A percentile compares a stretch with the other conserved stretches of the same genome.
These are phyloP conservation scores for Helleia helle DNA, from an alignment of 2,888 invertebrate genomes.

Conservation along the genomic window DNA sequence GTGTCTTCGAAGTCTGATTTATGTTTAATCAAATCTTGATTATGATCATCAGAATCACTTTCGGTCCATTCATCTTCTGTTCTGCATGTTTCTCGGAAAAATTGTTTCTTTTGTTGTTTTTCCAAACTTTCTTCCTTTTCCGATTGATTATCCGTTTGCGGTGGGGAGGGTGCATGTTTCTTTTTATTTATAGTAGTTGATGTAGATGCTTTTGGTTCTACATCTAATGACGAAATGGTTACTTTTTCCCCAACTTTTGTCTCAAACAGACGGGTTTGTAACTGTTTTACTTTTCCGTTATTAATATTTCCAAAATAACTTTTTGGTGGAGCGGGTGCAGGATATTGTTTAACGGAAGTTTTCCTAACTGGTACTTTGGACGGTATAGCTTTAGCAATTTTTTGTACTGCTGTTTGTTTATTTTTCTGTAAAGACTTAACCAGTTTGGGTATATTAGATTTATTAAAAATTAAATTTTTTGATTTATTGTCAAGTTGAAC, in stretches of 20 bases:
- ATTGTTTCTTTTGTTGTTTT: conserved; percentile 55
- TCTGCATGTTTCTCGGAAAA: conserved; percentile 75
- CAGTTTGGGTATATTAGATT: conserved; percentile 61
- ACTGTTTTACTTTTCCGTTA: conserved; percentile 62
- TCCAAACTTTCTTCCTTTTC: conserved; percentile 28
- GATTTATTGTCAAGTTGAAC: conserved; percentile 3
- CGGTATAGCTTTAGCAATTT: conserved; percentile 40
- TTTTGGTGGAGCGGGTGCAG: conserved; percentile 62
- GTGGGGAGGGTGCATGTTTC: conserved; percentile 51
- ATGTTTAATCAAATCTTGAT: conserved; percentile 24
- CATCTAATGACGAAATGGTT: conserved; percentile 20
- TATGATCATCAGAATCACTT: conserved; percentile 55
- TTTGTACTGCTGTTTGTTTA: conserved; percentile 49
- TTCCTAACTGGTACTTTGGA: conserved; percentile 61
- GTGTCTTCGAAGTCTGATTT: conserved; percentile 32
- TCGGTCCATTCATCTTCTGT: conserved; percentile 77
- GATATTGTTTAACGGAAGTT: conserved; percentile 50
- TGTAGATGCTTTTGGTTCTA: conserved; percentile 44
- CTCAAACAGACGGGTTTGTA: conserved; percentile 59
- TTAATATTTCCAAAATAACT: conserved; percentile 58
- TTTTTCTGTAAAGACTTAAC: conserved; percentile 39
- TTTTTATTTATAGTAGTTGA: conserved; percentile 42
- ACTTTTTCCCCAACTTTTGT: conserved; percentile 36
- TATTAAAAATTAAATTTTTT: conserved; percentile 23
- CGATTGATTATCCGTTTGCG: conserved; percentile 34